Evolutionary conservation across 2,797 vertebrate genomes (phyloP).

Genomic region (Pogoniulus pusillus): DNA sequence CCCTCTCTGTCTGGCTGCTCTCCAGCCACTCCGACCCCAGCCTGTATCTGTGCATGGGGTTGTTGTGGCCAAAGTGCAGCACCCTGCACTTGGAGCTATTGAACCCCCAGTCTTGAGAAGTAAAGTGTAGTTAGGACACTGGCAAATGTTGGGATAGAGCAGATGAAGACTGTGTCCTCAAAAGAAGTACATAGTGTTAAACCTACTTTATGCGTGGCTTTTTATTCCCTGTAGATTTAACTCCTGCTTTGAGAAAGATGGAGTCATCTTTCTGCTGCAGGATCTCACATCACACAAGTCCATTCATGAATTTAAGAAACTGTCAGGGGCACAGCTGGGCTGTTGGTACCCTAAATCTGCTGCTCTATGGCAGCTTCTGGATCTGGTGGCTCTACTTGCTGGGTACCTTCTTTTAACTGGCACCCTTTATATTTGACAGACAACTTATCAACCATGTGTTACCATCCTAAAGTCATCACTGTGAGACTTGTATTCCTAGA

Average conservation of each 20-base stretch:
- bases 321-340: neutral
- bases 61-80: too few relatives aligned
- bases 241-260: neutral
- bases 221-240: neutral
- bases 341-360: neutral
- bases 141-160: neutral
- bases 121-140: neutral
- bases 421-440: neutral
- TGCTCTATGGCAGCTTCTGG: neutral
- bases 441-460: neutral
- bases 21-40: too few relatives aligned
- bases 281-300: neutral
- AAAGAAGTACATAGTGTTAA: neutral
- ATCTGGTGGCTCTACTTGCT: neutral
- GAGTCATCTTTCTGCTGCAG: neutral
- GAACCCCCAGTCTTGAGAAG: neutral
- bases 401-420: neutral
- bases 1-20: too few relatives aligned
- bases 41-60: too few relatives aligned
- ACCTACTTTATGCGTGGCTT: neutral
- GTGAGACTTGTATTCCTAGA: neutral
- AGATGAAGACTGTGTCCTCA: neutral
- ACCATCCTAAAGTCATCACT: neutral
- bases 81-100: too few relatives aligned
- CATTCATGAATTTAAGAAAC: neutral